These are phyloP conservation scores for Scaptodrosophila latifasciaeformis DNA, from an alignment of 2,888 invertebrate genomes.

Conservation along the genomic window DNA sequence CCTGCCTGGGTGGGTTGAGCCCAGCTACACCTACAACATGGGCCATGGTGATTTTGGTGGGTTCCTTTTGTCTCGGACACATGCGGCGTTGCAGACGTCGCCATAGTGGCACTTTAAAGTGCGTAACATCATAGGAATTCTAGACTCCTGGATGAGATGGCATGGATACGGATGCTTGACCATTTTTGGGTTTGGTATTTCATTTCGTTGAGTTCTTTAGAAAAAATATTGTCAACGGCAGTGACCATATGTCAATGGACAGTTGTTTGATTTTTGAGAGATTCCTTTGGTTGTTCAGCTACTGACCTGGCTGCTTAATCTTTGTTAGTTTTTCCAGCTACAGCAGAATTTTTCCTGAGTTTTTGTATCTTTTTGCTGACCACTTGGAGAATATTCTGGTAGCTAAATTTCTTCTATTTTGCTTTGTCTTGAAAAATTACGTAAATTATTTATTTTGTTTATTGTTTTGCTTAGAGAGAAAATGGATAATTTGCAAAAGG, in stretches of 20 bases:
- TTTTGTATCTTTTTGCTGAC: constrained; percentile 34
- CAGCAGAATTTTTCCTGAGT: constrained; percentile 16
- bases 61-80: constrained; percentile 30
- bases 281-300: not conserved
- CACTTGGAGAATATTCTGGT: constrained; percentile 38
- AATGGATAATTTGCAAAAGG: not conserved
- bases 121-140: constrained; percentile 26
- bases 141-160: constrained; percentile 7
- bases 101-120: constrained; percentile 45
- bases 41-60: constrained; percentile 32
- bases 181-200: constrained; percentile 17
- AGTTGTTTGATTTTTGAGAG: constrained; percentile 50
- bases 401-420: constrained; percentile 7
- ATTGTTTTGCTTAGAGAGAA: constrained; percentile 29
- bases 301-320: constrained; percentile 36
- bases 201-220: constrained; percentile 43
- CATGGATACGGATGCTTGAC: constrained; percentile 48
- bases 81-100: constrained; percentile 62
- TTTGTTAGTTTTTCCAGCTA: constrained; percentile 45
- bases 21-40: constrained; percentile 53
- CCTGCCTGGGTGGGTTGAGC: constrained; percentile 46
- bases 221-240: constrained; percentile 31
- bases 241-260: constrained; percentile 49
- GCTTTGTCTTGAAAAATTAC: constrained; percentile 21
- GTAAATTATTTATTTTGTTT: constrained; percentile 38